Evolutionary conservation across 2,888 invertebrate species (phyloP).

Genomic region (Luperina testacea): DNA sequence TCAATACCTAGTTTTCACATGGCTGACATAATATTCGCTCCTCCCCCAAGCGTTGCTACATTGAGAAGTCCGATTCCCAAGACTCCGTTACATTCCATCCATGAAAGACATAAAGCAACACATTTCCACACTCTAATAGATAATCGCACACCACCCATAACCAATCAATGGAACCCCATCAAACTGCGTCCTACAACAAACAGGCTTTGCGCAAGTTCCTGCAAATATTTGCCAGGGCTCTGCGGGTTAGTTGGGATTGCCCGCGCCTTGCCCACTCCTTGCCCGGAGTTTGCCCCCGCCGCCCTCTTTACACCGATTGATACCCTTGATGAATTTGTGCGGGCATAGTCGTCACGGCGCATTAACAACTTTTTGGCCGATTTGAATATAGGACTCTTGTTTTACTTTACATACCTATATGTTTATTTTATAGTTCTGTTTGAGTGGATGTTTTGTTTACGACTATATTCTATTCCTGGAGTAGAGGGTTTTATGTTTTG

Average conservation of each 20-base stretch:
- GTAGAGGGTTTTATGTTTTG: constrained; percentile 7
- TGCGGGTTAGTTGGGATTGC: constrained; percentile 76
- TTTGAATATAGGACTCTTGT: constrained; percentile 43
- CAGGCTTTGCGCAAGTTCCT: constrained; percentile 55
- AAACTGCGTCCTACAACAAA: constrained; percentile 45
- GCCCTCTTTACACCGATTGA: constrained; percentile 68
- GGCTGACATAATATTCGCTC: not conserved
- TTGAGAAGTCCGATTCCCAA: no score
- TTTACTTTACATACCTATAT: constrained; percentile 40
- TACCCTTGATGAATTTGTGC: constrained; percentile 76
- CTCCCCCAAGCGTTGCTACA: not conserved
- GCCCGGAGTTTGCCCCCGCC: constrained; percentile 70
- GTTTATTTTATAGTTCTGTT: constrained; percentile 46
- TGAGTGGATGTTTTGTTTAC: constrained; percentile 30
- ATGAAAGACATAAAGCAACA: not conserved
- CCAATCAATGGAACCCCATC: constrained; percentile 36
- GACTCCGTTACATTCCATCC: not conserved
- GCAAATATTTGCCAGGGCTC: constrained; percentile 73
- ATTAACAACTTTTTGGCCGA: constrained; percentile 59
- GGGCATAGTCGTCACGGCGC: constrained; percentile 47
- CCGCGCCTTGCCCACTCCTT: constrained; percentile 65
- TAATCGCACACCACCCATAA: constrained; percentile 31
- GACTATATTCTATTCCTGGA: not conserved
- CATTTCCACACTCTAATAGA: constrained; percentile 9
- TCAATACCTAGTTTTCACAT: not conserved